Evolutionary conservation across 2,797 vertebrate species (phyloP).

Genomic region (Masticophis lateralis): DNA sequence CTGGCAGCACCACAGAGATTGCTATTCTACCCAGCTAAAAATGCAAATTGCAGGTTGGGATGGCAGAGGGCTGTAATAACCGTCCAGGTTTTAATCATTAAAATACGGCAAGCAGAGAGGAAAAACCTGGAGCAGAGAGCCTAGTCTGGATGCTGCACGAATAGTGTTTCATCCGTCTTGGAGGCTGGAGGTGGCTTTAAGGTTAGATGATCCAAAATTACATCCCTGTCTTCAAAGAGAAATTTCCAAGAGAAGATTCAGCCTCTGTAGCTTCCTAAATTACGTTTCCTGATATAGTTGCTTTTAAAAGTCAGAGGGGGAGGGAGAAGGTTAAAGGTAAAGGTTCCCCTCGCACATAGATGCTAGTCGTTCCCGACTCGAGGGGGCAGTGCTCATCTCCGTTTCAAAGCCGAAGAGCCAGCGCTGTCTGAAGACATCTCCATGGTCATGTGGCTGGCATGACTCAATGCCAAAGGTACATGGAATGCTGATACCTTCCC

Average conservation of each 20-base stretch:
- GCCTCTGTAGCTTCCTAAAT: neutral
- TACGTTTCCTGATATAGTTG: neutral
- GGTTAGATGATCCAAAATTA: neutral
- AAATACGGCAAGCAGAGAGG: neutral
- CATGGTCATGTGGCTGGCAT: no score
- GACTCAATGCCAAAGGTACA: no score
- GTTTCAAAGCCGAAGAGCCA: no score
- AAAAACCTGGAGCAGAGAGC: neutral
- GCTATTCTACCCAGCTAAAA: neutral
- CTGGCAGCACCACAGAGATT: neutral
- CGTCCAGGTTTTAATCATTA: neutral
- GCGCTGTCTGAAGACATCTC: no score
- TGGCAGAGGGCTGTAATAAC: neutral
- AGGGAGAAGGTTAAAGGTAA: no score
- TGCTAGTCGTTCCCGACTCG: no score
- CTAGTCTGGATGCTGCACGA: neutral
- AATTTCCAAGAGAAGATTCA: neutral
- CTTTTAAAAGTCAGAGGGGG: neutral
- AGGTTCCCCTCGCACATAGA: no score
- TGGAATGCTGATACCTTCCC: no score
- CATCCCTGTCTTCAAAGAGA: neutral
- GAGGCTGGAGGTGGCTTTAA: neutral
- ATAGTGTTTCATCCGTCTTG: neutral
- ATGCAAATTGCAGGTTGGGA: neutral
- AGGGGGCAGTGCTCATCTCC: no score